Base-by-base conservation (phyloP, 2,888 invertebrate genomes). In the Cheiracanthium punctorium region DNA sequence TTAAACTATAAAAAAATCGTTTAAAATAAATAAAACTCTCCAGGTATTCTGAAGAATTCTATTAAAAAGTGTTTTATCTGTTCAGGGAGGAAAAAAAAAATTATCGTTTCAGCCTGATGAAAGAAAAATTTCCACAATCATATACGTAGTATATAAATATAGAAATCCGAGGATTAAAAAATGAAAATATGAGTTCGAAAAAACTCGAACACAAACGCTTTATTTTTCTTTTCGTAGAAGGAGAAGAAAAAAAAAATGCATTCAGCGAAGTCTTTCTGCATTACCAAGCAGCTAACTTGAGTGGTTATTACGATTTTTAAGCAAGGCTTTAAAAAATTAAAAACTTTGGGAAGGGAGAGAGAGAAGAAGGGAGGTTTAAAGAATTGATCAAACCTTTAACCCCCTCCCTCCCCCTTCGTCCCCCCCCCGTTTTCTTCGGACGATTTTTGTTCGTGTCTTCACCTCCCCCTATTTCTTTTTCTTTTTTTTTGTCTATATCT, bases 231-330 rank as follows among this genome's bases (percentile, higher is more conserved):
- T 37, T 24, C 14, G 41, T 20, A 24, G 24, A n/a, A n/a, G n/a
- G n/a, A n/a, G n/a, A n/a, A n/a, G n/a, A n/a, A n/a, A n/a, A n/a
- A n/a, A n/a, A n/a, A n/a, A 20, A 70, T 41, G 28, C 70, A 41
- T 70, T 37, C 28, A 8, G 1, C 37, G 37, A 28, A 20, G 29
- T 69, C n/a, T 41, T 65, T 69, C 43, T 12, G 43, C 77, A 41
- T 43, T 41, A 29, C 41, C 43, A 37, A 64, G 37, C 20, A 48
- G 29, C 70, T 58, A 20, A 67, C 74, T 64, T 76, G 76, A 79
- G 84, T 84, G 72, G 73, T 84, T 79, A 84, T 84, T 84, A 84
- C 77, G 84, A 84, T 77, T 84, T 65, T 33, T 14, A 74, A 74
- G 33, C 20, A 74, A 69, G 37, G 71, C 48, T 80, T 41, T 17